These are phyloP conservation scores for Myzus persicae DNA, from an alignment of 1,140 invertebrate species.

Conservation along the genomic window DNA sequence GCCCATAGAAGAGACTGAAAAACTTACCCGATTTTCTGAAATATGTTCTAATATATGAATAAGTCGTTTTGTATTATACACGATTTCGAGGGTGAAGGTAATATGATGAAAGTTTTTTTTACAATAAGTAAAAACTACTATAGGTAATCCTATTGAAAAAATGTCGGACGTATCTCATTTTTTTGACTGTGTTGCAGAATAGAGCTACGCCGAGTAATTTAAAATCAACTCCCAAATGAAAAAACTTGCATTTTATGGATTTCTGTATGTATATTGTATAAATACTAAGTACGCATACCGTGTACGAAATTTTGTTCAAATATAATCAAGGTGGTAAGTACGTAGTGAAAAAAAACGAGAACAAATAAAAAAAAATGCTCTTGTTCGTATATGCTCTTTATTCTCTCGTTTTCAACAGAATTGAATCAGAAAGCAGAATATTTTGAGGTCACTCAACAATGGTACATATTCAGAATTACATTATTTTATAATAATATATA, in stretches of 20 bases:
- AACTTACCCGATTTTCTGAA: neutral
- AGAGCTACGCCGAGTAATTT: neutral
- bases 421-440: neutral
- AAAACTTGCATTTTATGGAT: neutral
- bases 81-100: neutral
- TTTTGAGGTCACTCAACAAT: neutral
- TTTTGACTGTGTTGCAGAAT: neutral
- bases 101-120: slow-evolving; percentile 23
- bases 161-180: neutral
- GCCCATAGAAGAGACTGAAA: neutral
- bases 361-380: neutral
- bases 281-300: neutral
- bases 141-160: neutral
- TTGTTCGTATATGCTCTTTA: neutral
- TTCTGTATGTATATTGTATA: neutral
- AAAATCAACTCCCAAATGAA: slow-evolving; percentile 10
- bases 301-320: neutral
- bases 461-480: neutral
- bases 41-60: slow-evolving; percentile 11
- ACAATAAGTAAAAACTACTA: neutral
- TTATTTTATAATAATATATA: neutral
- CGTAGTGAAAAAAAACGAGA: neutral
- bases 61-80: neutral
- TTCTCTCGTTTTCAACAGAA: neutral
- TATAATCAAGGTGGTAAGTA: slow-evolving; percentile 2